phyloP scores from a whole-genome alignment of 2,797 vertebrate genomes.

The Hoplostethus atlanticus region DNA sequence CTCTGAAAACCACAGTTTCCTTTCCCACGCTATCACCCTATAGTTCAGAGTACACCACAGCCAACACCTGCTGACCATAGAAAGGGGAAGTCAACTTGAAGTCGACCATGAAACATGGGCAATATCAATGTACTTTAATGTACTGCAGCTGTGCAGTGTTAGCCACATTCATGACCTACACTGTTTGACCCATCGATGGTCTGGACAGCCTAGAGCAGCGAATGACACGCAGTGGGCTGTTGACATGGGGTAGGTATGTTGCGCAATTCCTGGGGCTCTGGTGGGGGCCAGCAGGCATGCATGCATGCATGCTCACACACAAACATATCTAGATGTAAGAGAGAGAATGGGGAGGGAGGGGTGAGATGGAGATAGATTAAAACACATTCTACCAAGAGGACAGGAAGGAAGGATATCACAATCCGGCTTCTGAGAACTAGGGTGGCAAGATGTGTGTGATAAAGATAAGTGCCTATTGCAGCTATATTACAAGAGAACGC shows the following conservation, averaged over 20 bases:
- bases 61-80: constrained; percentile 48
- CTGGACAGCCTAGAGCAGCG: not conserved
- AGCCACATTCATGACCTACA: not conserved
- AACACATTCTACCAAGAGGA: constrained; percentile 15
- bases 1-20: constrained; percentile 75
- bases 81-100: constrained; percentile 61
- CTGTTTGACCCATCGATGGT: not conserved
- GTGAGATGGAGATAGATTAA: constrained; percentile 3
- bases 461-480: constrained; percentile 45
- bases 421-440: constrained; percentile 60
- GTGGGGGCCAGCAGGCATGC: not conserved
- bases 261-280: not conserved
- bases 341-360: not conserved
- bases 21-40: constrained; percentile 61
- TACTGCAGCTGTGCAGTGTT: not conserved
- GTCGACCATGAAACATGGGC: constrained; percentile 19
- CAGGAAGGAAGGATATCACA: constrained; percentile 48
- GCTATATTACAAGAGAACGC: constrained; percentile 28
- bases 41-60: constrained; percentile 7
- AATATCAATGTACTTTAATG: constrained; percentile 2
- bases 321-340: not conserved
- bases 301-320: not conserved
- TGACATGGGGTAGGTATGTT: not conserved
- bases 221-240: not conserved
- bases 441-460: constrained; percentile 63